These are phyloP conservation scores for Poecilia latipinna DNA, from an alignment of 2,113 vertebrate genomes.

Conservation along the genomic window DNA sequence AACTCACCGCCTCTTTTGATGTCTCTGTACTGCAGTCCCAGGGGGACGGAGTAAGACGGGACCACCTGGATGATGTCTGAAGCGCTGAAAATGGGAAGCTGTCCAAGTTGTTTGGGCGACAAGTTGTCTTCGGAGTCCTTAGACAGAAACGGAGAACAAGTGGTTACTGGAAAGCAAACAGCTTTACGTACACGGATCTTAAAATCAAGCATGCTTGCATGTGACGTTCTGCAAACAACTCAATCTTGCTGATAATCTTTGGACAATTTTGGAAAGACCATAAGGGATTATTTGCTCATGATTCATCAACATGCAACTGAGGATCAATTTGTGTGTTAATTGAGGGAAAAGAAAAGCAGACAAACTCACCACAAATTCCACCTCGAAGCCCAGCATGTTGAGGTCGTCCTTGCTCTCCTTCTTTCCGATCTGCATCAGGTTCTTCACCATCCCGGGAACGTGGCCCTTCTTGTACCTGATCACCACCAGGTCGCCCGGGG, in stretches of 20 bases:
- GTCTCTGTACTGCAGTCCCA: conserved; percentile 48
- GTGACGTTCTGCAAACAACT: neutral
- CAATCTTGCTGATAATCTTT: too few relatives aligned
- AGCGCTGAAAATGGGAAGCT: conserved; percentile 71
- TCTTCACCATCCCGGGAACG: conserved; percentile 75
- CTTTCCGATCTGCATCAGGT: conserved; percentile 78
- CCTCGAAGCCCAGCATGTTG: conserved; percentile 79
- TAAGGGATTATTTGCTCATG: neutral
- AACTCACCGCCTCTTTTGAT: conserved; percentile 43
- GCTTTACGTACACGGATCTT: neutral
- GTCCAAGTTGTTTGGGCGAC: conserved; percentile 61
- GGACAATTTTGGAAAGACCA: neutral
- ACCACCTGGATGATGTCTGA: conserved; percentile 78
- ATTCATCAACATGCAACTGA: neutral
- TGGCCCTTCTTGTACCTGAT: conserved; percentile 72
- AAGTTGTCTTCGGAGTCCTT: conserved; percentile 62
- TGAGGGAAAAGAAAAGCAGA: neutral
- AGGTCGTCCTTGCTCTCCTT: conserved; percentile 73
- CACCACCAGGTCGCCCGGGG: conserved; percentile 77
- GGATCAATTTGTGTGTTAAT: neutral
- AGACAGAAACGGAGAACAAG: neutral
- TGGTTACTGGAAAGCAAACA: conserved; percentile 2
- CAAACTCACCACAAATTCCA: conserved; percentile 77
- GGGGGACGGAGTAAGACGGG: conserved; percentile 46
- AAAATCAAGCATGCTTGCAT: neutral